Evolutionary conservation across 2,797 vertebrate genomes (phyloP).

Genomic region (Vultur gryphus): DNA sequence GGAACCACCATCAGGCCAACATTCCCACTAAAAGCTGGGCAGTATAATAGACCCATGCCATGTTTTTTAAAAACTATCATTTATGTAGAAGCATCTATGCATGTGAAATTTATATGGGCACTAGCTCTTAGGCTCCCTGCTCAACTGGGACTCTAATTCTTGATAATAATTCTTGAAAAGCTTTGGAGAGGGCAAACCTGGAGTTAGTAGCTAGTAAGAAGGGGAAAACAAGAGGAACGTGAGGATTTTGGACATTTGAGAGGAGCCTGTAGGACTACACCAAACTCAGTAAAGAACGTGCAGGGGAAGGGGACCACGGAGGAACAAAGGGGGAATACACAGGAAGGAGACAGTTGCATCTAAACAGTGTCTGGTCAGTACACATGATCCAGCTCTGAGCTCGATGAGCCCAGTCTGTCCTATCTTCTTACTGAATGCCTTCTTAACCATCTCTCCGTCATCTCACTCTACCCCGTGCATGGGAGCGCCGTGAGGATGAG

Average conservation of each 20-base stretch:
- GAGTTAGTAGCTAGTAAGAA: not conserved
- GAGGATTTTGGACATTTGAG: not conserved
- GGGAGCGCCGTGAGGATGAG: not conserved
- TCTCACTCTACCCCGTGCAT: not conserved
- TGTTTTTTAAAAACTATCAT: not conserved
- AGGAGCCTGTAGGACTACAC: not conserved
- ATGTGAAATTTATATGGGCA: not conserved
- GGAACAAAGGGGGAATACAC: not conserved
- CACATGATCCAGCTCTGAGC: not conserved
- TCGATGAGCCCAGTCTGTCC: not conserved
- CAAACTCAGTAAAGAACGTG: not conserved
- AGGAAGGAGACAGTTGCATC: not conserved
- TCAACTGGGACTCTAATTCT: not conserved
- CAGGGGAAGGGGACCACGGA: not conserved
- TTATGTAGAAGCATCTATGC: not conserved
- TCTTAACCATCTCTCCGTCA: not conserved
- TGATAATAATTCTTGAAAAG: not conserved
- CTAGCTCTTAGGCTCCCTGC: not conserved
- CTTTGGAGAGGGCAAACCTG: not conserved
- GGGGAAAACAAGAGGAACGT: not conserved
- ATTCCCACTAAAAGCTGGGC: not conserved
- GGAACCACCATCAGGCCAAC: not conserved
- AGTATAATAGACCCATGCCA: not conserved
- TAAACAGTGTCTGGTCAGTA: not conserved
- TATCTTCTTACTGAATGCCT: not conserved